These are phyloP conservation scores for Cheilosia urbana DNA, from an alignment of 2,888 invertebrate genomes.

Conservation along the genomic window DNA sequence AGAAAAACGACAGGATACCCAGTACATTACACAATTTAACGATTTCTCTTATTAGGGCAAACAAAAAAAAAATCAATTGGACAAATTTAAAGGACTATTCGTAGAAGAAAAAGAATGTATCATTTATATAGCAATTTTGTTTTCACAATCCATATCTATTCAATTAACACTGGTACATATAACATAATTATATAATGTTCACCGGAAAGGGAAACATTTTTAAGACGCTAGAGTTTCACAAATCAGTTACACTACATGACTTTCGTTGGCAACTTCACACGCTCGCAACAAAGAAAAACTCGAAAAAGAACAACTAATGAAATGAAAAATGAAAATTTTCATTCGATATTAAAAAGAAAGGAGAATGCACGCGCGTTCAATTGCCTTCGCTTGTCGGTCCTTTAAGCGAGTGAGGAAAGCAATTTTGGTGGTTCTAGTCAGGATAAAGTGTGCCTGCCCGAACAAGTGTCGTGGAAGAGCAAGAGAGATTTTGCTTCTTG, in stretches of 20 bases:
- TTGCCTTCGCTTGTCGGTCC: slow-evolving; percentile 52
- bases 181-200: slow-evolving; percentile 61
- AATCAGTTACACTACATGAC: slow-evolving; percentile 17
- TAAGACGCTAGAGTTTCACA: slow-evolving; percentile 20
- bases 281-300: slow-evolving; percentile 38
- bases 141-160: slow-evolving; percentile 19
- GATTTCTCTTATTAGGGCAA: not conserved
- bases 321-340: slow-evolving; percentile 52
- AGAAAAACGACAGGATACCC: not conserved
- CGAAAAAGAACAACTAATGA: slow-evolving; percentile 14
- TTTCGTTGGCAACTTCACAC: slow-evolving; percentile 45
- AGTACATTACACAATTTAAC: not conserved
- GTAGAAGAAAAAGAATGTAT: slow-evolving; percentile 10
- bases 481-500: slow-evolving; percentile 54
- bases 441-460: slow-evolving; percentile 45
- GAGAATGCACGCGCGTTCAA: slow-evolving; percentile 56
- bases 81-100: slow-evolving; percentile 29
- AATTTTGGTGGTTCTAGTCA: slow-evolving; percentile 43
- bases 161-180: slow-evolving; percentile 23
- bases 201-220: slow-evolving; percentile 45
- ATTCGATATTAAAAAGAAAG: slow-evolving; percentile 42
- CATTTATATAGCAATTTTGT: not conserved
- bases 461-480: slow-evolving; percentile 32
- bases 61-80: slow-evolving; percentile 60
- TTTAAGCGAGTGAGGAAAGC: slow-evolving; percentile 54